A percentile compares a stretch with the other conserved stretches of the same genome.
Conservation (phyloP, 1,140 invertebrate species). For the Lucilia sericata region DNA sequence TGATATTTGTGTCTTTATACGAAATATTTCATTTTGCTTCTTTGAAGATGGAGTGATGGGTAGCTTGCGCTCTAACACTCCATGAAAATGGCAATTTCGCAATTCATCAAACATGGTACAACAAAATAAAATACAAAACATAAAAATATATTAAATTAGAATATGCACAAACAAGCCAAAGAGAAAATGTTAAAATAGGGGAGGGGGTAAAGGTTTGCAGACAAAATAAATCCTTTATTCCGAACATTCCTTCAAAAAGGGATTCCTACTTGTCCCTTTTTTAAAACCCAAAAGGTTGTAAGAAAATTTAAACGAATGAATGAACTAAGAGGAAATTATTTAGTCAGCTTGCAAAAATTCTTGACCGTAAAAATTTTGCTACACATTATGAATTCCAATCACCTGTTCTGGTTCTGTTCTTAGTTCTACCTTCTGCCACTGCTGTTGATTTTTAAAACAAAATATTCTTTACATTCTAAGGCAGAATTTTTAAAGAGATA, state of each 20-base stretch:
- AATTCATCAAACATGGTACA: constrained; percentile 46
- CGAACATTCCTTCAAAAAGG: background rate
- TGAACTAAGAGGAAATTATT: background rate
- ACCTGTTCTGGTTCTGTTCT: background rate
- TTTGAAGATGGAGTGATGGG: background rate
- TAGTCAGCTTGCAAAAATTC: constrained; percentile 21
- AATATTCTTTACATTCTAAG: no score
- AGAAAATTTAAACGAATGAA: background rate
- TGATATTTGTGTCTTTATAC: background rate
- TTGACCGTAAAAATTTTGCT: constrained; percentile 37
- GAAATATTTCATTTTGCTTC: background rate
- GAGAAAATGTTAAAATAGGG: background rate
- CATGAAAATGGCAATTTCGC: constrained; percentile 48
- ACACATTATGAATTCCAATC: constrained; percentile 35
- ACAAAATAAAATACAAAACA: background rate
- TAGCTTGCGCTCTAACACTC: constrained; percentile 6
- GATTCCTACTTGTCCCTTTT: background rate
- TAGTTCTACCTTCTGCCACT: no score
- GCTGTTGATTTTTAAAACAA: no score
- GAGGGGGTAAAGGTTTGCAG: background rate
- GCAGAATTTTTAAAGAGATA: no score
- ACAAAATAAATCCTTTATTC: background rate
- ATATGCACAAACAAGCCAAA: constrained; percentile 4
- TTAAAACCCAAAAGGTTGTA: background rate
- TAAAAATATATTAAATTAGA: constrained; percentile 9